Conservation (phyloP, 2,797 vertebrate species). For the Helicolenus hilgendorfi region DNA sequence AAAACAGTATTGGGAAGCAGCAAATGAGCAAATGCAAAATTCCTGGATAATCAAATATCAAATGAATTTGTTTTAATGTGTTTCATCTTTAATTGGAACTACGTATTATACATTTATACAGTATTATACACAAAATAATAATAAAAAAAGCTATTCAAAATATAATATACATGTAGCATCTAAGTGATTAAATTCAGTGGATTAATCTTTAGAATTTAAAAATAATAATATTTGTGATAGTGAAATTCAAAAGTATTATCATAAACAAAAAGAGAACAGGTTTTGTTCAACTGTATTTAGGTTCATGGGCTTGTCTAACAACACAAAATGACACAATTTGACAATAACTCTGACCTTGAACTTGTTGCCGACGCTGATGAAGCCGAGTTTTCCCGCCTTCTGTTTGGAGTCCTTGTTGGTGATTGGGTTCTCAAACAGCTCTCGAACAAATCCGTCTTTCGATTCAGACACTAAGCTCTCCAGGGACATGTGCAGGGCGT, state of each 20-base stretch:
- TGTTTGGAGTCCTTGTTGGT: constrained; percentile 96
- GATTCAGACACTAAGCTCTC: constrained; percentile 98
- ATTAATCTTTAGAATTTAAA: background rate
- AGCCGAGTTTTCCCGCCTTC: constrained; percentile 97
- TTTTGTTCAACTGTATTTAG: background rate
- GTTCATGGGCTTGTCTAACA: background rate
- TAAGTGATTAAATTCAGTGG: background rate
- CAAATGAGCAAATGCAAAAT: background rate
- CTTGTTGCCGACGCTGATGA: constrained; percentile 99
- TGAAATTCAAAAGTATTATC: background rate
- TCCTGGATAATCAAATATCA: background rate
- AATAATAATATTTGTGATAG: background rate
- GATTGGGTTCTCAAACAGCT: constrained; percentile 96
- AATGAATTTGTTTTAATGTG: background rate
- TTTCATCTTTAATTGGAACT: background rate
- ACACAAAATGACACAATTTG: background rate
- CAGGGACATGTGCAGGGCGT: constrained; percentile 99
- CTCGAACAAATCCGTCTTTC: constrained; percentile 96
- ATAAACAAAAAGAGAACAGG: background rate
- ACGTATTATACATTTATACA: background rate
- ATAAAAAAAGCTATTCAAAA: background rate
- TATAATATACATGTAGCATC: background rate
- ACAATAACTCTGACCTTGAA: constrained; percentile 94
- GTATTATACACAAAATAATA: too few species aligned
- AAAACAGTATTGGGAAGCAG: background rate